These are phyloP conservation scores for Octomys mimax DNA, from an alignment of 2,797 vertebrate genomes.

Conservation along the genomic window DNA sequence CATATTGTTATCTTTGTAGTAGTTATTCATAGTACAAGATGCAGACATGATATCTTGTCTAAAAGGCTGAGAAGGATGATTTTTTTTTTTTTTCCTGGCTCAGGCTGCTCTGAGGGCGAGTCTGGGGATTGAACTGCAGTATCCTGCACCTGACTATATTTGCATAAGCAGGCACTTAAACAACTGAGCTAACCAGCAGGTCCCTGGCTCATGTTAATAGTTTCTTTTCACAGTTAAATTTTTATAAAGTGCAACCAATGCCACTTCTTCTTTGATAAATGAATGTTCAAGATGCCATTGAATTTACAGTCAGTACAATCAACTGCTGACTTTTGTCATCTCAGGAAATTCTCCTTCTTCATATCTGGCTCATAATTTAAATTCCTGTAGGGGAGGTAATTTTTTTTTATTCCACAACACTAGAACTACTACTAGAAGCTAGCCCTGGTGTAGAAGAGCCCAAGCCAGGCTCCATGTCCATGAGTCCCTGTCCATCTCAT, in stretches of 20 bases:
- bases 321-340: slow-evolving; percentile 22
- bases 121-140: no score
- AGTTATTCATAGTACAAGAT: no score
- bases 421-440: not conserved
- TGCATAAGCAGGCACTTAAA: no score
- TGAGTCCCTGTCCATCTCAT: not conserved
- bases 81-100: no score
- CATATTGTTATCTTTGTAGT: no score
- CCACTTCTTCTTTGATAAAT: not conserved
- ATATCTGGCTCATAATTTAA: slow-evolving; percentile 12
- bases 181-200: no score
- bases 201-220: not conserved
- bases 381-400: not conserved
- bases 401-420: not conserved
- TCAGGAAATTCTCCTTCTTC: slow-evolving; percentile 27
- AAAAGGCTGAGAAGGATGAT: no score
- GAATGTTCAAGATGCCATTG: not conserved
- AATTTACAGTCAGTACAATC: not conserved
- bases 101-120: no score
- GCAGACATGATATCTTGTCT: no score
- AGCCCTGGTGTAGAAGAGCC: not conserved
- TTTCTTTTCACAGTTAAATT: not conserved
- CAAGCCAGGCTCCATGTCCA: not conserved
- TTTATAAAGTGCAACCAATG: slow-evolving; percentile 42
- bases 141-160: no score